phyloP scores from a whole-genome alignment of 2,888 invertebrate species.

The Conchocele bisecta region DNA sequence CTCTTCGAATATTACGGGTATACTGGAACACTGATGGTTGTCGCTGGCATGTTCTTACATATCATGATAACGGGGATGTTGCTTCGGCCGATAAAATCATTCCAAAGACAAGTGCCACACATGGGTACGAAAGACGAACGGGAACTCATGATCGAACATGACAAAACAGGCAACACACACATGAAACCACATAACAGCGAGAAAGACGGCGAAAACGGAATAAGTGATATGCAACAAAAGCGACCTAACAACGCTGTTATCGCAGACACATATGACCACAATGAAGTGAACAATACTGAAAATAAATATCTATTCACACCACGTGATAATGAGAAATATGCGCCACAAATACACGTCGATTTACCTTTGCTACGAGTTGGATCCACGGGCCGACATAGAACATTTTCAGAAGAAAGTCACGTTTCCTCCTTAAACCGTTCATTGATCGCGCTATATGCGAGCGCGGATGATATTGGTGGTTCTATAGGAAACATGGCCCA shows the following conservation, averaged over 20 bases:
- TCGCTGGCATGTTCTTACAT: conserved; percentile 23
- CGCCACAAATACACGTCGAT: background rate
- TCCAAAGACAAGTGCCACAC: no score
- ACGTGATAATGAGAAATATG: no score
- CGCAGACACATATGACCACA: background rate
- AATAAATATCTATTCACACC: no score
- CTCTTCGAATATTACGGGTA: conserved; percentile 28
- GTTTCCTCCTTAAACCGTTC: conserved; percentile 42
- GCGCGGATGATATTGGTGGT: conserved; percentile 34
- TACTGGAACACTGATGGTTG: conserved; percentile 32
- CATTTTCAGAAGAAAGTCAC: background rate
- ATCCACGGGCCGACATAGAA: background rate
- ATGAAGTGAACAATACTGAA: no score
- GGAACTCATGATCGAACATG: background rate
- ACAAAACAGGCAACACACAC: background rate
- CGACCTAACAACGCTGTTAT: background rate
- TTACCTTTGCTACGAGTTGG: background rate
- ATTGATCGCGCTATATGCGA: conserved; percentile 37
- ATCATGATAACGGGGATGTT: conserved; percentile 21
- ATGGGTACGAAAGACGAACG: background rate
- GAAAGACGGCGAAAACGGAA: background rate
- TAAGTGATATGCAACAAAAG: background rate
- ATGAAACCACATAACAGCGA: no score
- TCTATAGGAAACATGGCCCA: conserved; percentile 33
- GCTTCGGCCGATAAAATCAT: conserved; percentile 24